Conservation (phyloP, 2,888 invertebrate genomes). For the Willowsia nigromaculata region DNA sequence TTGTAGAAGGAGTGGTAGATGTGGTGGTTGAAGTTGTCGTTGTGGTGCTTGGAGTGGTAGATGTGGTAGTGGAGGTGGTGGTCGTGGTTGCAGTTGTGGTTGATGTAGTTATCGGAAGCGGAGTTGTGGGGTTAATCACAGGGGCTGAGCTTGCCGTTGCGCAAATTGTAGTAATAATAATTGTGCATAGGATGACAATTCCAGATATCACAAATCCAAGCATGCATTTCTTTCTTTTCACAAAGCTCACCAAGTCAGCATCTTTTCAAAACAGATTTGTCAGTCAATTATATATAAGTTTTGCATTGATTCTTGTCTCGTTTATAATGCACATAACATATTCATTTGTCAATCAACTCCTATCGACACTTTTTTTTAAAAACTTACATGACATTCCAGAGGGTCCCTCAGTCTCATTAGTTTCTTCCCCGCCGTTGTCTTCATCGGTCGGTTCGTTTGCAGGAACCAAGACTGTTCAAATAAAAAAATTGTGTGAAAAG, state of each 20-base stretch:
- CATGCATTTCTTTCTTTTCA: not conserved
- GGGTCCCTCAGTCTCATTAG: not conserved
- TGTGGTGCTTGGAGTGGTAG: slow-evolving; percentile 9
- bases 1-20: not conserved
- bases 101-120: slow-evolving; percentile 1
- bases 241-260: not conserved
- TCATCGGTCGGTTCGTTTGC: not conserved
- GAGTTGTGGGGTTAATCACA: slow-evolving; percentile 31
- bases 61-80: not conserved
- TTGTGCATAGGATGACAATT: not conserved
- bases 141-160: slow-evolving; percentile 5
- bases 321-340: too few relatives aligned
- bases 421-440: not conserved
- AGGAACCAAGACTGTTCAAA: slow-evolving; percentile 24
- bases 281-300: not conserved
- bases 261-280: not conserved
- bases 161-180: slow-evolving; percentile 27
- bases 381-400: not conserved
- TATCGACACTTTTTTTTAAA: not conserved
- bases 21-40: not conserved
- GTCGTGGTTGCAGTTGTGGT: slow-evolving; percentile 5
- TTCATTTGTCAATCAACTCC: not conserved
- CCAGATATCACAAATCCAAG: not conserved
- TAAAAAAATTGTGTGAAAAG: too few relatives aligned
- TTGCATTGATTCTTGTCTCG: not conserved